Evolutionary conservation across 2,888 invertebrate species (phyloP).

Genomic region (Netelia virgata): DNA sequence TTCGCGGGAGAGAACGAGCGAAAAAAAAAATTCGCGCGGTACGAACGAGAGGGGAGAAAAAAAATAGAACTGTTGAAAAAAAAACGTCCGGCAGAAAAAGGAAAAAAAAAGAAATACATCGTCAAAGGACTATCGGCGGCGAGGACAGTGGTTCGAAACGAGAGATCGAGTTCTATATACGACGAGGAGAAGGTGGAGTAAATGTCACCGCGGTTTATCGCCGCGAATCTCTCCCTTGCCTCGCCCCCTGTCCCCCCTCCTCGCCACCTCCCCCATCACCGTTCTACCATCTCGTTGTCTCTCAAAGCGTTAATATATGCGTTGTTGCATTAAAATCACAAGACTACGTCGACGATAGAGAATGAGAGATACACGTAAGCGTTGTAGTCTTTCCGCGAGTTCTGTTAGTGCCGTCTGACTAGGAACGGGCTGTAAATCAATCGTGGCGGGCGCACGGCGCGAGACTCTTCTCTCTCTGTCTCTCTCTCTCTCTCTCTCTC

Average conservation of each 20-base stretch:
- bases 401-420: slow-evolving; percentile 42
- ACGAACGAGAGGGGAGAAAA: slow-evolving; percentile 33
- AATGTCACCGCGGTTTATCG: slow-evolving; percentile 78
- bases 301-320: slow-evolving; percentile 73
- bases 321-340: slow-evolving; percentile 71
- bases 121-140: slow-evolving; percentile 56
- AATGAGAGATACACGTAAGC: slow-evolving; percentile 8
- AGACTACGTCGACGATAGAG: slow-evolving; percentile 59
- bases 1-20: slow-evolving; percentile 58
- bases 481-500: neutral
- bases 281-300: neutral
- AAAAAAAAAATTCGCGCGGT: slow-evolving; percentile 60
- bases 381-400: slow-evolving; percentile 18
- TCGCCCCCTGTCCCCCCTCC: slow-evolving; percentile 14
- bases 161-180: slow-evolving; percentile 62
- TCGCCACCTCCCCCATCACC: neutral
- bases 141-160: slow-evolving; percentile 53
- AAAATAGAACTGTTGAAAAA: slow-evolving; percentile 15
- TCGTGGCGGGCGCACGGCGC: slow-evolving; percentile 26
- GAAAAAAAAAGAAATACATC: slow-evolving; percentile 22
- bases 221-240: slow-evolving; percentile 53
- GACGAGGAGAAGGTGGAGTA: slow-evolving; percentile 65
- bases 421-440: slow-evolving; percentile 53
- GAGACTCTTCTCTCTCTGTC: slow-evolving; percentile 13
- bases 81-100: neutral